Evolutionary conservation across 2,797 vertebrate species (phyloP).

Genomic region (Pygocentrus nattereri): DNA sequence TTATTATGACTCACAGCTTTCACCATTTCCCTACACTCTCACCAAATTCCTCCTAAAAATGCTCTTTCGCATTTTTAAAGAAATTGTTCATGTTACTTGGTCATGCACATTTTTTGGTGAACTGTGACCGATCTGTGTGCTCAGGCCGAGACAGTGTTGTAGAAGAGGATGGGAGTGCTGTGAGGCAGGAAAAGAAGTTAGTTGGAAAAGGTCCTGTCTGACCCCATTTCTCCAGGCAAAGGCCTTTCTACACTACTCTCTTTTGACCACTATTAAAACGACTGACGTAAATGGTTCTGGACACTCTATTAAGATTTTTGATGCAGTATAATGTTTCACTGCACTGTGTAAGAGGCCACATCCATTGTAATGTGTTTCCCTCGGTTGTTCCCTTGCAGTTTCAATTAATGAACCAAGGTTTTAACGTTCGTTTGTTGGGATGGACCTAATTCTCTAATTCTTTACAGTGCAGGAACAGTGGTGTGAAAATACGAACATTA

Average conservation of each 20-base stretch:
- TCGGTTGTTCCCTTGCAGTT: neutral
- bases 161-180: neutral
- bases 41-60: neutral
- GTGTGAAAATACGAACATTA: conserved; percentile 4
- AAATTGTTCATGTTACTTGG: too few species aligned
- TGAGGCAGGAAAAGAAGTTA: neutral
- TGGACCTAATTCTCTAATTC: neutral
- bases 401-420: neutral
- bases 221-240: neutral
- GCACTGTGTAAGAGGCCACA: too few species aligned
- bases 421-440: neutral
- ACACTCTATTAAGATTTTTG: neutral
- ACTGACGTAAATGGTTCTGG: conserved; percentile 8
- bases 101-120: neutral
- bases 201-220: neutral
- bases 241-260: neutral
- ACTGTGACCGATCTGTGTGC: neutral
- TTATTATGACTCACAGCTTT: too few species aligned
- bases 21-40: neutral
- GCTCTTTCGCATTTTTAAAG: too few species aligned
- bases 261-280: conserved; percentile 8
- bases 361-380: neutral
- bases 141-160: neutral
- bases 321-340: conserved; percentile 8
- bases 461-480: neutral